These are phyloP conservation scores for Cremastobaeus sp. DNA, from an alignment of 2,888 invertebrate species.

Conservation along the genomic window DNA sequence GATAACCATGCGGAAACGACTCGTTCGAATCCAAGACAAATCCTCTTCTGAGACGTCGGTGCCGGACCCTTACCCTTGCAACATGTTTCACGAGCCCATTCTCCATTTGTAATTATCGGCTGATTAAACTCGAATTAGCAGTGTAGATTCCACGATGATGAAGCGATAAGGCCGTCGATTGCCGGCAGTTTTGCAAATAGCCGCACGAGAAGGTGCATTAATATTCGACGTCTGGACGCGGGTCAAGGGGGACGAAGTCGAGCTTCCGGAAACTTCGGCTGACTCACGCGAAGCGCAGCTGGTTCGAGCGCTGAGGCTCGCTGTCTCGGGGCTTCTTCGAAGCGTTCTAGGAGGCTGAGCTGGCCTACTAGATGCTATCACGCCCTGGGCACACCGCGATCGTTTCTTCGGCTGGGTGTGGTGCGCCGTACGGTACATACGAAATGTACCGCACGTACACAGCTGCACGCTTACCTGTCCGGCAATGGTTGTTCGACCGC, in stretches of 20 bases:
- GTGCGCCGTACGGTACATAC: conserved; percentile 58
- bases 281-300: conserved; percentile 56
- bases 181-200: conserved; percentile 33
- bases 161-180: conserved; percentile 30
- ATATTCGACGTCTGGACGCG: conserved; percentile 37
- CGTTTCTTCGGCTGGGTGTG: conserved; percentile 61
- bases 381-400: conserved; percentile 52
- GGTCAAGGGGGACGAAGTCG: conserved; percentile 6
- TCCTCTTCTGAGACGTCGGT: too few relatives aligned
- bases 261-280: conserved; percentile 57
- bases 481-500: conserved; percentile 53
- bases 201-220: conserved; percentile 43
- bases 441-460: conserved; percentile 33
- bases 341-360: conserved; percentile 58
- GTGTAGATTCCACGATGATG: conserved; percentile 23
- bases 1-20: too few relatives aligned
- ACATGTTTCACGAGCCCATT: conserved; percentile 17
- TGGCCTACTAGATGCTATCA: conserved; percentile 62
- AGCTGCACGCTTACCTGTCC: conserved; percentile 35
- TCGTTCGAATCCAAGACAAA: too few relatives aligned
- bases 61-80: conserved; percentile 26
- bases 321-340: conserved; percentile 5
- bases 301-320: conserved; percentile 38
- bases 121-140: conserved; percentile 37
- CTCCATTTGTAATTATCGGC: conserved; percentile 26